Percentiles rank a stretch among this genome's conserved stretches.
These are phyloP conservation scores for Triops longicaudatus DNA, from an alignment of 1,140 invertebrate genomes.

Conservation along the genomic window DNA sequence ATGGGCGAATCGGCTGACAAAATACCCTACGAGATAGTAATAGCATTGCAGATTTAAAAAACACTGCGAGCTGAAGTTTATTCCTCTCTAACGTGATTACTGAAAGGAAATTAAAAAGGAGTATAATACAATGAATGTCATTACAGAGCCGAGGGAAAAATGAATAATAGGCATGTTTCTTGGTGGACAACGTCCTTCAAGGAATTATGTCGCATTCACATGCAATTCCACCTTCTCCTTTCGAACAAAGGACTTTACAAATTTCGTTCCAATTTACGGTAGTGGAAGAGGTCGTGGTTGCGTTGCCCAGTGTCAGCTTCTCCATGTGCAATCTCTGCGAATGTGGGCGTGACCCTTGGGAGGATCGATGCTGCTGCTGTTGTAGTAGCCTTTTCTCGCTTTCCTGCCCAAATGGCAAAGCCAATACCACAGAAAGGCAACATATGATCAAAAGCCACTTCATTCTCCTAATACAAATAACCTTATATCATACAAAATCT, in stretches of 20 bases:
- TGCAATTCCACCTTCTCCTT: neutral
- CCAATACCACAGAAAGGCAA: neutral
- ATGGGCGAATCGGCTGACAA: too few relatives aligned
- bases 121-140: too few relatives aligned
- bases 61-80: too few relatives aligned
- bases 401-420: neutral
- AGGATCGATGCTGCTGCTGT: neutral
- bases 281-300: neutral
- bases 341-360: neutral
- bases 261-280: neutral
- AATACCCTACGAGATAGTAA: too few relatives aligned
- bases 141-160: too few relatives aligned
- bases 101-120: too few relatives aligned
- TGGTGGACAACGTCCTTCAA: neutral
- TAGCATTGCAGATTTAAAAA: too few relatives aligned
- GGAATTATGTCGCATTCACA: conserved; percentile 7
- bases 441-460: neutral
- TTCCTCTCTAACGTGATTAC: too few relatives aligned
- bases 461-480: neutral
- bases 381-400: neutral
- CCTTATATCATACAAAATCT: neutral
- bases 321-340: neutral
- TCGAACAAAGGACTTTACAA: neutral
- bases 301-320: neutral
- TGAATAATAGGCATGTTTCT: too few relatives aligned